Conservation (phyloP, 2,113 vertebrate species). For the Orycteropus afer region DNA sequence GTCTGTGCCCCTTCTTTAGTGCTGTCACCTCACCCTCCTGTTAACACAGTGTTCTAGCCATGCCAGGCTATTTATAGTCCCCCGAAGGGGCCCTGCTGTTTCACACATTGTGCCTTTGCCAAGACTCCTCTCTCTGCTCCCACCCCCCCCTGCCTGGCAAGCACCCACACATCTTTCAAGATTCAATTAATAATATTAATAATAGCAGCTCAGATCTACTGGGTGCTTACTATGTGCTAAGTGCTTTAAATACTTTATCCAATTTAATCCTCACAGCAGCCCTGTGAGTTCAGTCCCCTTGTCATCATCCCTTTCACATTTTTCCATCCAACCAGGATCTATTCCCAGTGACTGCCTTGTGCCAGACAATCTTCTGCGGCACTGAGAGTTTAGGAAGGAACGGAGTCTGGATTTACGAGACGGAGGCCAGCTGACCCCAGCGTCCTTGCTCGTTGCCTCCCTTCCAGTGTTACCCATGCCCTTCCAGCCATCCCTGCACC, state of each 20-base stretch:
- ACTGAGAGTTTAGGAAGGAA: background rate
- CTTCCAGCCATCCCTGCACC: background rate
- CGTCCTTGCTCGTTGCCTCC: background rate
- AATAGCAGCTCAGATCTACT: slow-evolving; percentile 55
- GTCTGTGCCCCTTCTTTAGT: background rate
- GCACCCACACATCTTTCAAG: slow-evolving; percentile 63
- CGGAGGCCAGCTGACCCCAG: background rate
- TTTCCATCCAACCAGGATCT: background rate
- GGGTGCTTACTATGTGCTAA: slow-evolving; percentile 56
- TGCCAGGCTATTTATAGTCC: slow-evolving; percentile 67
- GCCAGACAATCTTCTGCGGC: background rate
- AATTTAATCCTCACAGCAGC: background rate
- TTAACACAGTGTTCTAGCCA: slow-evolving; percentile 64
- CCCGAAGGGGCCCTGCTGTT: slow-evolving; percentile 65
- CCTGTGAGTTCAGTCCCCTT: background rate
- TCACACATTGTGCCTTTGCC: slow-evolving; percentile 61
- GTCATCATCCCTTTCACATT: background rate
- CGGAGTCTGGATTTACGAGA: background rate
- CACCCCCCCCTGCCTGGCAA: slow-evolving; percentile 55
- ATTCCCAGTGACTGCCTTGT: background rate
- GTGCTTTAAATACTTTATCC: background rate
- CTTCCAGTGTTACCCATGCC: background rate
- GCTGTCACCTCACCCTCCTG: background rate
- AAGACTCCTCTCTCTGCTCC: slow-evolving; percentile 57
- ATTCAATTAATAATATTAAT: slow-evolving; percentile 73